These are phyloP conservation scores for Ladona fulva DNA, from an alignment of 1,140 invertebrate species.

Conservation along the genomic window DNA sequence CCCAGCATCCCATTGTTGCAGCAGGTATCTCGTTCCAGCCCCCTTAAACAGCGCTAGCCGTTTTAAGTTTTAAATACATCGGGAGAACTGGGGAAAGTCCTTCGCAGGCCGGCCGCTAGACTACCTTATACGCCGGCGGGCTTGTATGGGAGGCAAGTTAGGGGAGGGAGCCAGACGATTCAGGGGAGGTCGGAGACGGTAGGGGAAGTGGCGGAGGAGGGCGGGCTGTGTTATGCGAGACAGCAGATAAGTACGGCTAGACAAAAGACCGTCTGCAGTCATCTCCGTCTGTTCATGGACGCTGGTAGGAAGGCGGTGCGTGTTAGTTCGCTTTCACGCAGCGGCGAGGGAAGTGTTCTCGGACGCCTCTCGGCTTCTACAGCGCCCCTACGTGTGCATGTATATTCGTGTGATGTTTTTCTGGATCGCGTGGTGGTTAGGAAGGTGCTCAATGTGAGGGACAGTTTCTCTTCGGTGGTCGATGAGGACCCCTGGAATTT, in stretches of 20 bases:
- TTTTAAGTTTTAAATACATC: no score
- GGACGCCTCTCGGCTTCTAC: neutral
- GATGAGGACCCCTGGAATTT: neutral
- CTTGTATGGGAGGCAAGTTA: neutral
- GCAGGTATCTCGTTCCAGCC: no score
- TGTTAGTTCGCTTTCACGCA: neutral
- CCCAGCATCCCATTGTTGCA: no score
- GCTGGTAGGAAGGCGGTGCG: neutral
- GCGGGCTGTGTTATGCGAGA: neutral
- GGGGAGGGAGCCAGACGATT: neutral
- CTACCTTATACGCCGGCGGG: neutral
- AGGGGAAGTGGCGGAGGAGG: neutral
- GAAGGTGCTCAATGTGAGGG: no score
- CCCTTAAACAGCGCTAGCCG: no score
- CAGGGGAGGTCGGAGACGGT: neutral
- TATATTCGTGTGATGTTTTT: neutral
- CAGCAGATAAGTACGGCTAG: constrained; percentile 7
- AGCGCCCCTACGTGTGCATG: neutral
- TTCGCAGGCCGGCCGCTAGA: neutral
- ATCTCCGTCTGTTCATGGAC: neutral
- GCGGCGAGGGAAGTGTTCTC: no score
- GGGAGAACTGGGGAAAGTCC: neutral
- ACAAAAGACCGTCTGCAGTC: constrained; percentile 5
- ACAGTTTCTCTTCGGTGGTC: neutral
- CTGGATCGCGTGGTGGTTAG: neutral